Percentiles rank a stretch among this genome's conserved stretches.
Conservation (phyloP, 2,888 invertebrate genomes). For the Anoncus sp. region DNA sequence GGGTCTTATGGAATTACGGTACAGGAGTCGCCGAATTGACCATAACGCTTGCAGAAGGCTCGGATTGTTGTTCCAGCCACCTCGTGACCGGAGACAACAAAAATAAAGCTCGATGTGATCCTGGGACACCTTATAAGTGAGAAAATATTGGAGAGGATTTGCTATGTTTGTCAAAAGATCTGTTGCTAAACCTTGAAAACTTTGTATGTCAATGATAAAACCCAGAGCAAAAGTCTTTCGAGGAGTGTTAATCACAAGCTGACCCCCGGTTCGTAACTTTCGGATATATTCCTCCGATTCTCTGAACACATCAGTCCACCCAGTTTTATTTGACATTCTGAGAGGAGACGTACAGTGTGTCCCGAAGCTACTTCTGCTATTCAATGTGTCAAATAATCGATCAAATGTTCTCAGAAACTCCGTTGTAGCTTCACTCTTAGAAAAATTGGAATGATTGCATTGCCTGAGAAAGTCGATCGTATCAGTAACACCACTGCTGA, state of each 20-base stretch:
- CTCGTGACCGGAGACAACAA: constrained; percentile 68
- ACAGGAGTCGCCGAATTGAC: neutral
- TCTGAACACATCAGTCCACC: no score
- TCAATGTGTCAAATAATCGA: neutral
- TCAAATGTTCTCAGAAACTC: neutral
- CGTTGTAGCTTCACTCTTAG: neutral
- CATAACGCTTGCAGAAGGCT: constrained; percentile 33
- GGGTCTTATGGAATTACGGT: neutral
- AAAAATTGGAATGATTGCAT: neutral
- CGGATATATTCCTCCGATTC: no score
- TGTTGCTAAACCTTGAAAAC: neutral
- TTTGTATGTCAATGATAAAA: neutral
- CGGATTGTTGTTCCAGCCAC: constrained; percentile 69
- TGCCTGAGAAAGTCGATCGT: neutral
- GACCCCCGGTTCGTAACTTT: no score
- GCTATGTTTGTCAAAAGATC: neutral
- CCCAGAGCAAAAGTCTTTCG: neutral
- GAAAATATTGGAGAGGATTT: constrained; percentile 1
- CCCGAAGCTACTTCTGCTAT: neutral
- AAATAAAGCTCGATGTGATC: constrained; percentile 68
- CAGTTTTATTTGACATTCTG: no score
- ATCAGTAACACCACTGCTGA: neutral
- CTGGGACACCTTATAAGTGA: constrained; percentile 62
- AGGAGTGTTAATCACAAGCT: no score
- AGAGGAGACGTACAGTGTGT: no score